phyloP scores from a whole-genome alignment of 2,797 vertebrate genomes.

The Smutsia temminckii region DNA sequence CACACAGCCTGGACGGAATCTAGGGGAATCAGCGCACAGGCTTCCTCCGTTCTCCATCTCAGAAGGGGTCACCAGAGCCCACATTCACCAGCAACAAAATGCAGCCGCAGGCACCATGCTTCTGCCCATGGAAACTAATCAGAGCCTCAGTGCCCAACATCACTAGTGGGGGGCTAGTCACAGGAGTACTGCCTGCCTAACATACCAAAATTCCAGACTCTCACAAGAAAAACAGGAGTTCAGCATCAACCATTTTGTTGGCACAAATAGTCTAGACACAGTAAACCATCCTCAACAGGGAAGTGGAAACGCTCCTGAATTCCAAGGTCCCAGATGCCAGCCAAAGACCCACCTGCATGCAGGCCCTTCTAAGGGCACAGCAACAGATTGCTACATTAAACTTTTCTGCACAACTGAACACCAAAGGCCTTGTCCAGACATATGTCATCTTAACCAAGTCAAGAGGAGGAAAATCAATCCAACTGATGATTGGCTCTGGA shows the following conservation, averaged over 20 bases:
- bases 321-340: background rate
- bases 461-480: background rate
- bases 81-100: background rate
- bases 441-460: background rate
- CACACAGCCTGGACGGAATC: background rate
- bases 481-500: background rate
- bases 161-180: background rate
- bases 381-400: background rate
- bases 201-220: background rate
- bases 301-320: background rate
- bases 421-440: background rate
- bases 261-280: background rate
- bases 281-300: background rate
- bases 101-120: background rate
- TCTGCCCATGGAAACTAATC: background rate
- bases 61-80: background rate
- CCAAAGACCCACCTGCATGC: background rate
- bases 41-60: background rate
- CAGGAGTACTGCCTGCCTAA: background rate
- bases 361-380: background rate
- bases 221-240: background rate
- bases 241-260: background rate
- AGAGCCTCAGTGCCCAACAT: background rate
- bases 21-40: background rate
- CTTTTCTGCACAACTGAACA: background rate